A percentile compares a stretch with the other conserved stretches of the same genome.
Evolutionary conservation across 2,113 vertebrate genomes (phyloP).

Genomic region (Morone chrysops): DNA sequence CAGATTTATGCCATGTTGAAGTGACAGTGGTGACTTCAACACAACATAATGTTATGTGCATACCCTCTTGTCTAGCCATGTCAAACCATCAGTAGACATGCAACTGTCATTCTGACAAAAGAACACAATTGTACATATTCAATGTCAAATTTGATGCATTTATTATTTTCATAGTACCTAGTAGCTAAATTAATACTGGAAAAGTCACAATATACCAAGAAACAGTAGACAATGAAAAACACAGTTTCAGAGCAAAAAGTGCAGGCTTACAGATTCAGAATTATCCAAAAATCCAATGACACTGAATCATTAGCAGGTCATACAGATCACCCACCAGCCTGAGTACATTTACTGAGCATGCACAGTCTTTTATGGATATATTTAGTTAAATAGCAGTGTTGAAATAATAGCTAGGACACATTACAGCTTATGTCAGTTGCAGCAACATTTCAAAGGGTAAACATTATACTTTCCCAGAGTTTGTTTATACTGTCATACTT

Average conservation of each 20-base stretch:
- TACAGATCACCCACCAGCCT: not conserved
- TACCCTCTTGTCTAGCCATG: not conserved
- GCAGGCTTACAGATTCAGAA: conserved; percentile 6
- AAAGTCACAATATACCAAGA: conserved; percentile 13
- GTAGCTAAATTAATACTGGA: conserved; percentile 3
- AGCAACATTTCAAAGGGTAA: conserved; percentile 24
- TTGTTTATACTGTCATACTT: not conserved
- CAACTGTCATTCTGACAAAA: not conserved
- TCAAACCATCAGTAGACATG: not conserved
- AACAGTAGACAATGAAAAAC: not conserved
- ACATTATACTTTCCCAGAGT: conserved; percentile 27
- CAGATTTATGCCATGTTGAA: not conserved
- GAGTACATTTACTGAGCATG: conserved; percentile 35
- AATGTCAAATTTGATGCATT: conserved; percentile 25
- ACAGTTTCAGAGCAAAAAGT: conserved; percentile 38
- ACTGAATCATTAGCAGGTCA: not conserved
- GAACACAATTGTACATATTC: not conserved
- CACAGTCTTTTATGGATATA: conserved; percentile 9
- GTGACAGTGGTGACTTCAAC: not conserved
- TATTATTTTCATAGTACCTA: conserved; percentile 13
- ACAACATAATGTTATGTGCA: not conserved
- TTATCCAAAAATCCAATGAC: conserved; percentile 1
- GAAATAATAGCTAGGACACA: conserved; percentile 20
- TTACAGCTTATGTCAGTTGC: conserved; percentile 1
- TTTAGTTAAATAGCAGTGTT: conserved; percentile 7